These are phyloP conservation scores for Rhagoletis pomonella DNA, from an alignment of 1,140 invertebrate species.

Conservation along the genomic window DNA sequence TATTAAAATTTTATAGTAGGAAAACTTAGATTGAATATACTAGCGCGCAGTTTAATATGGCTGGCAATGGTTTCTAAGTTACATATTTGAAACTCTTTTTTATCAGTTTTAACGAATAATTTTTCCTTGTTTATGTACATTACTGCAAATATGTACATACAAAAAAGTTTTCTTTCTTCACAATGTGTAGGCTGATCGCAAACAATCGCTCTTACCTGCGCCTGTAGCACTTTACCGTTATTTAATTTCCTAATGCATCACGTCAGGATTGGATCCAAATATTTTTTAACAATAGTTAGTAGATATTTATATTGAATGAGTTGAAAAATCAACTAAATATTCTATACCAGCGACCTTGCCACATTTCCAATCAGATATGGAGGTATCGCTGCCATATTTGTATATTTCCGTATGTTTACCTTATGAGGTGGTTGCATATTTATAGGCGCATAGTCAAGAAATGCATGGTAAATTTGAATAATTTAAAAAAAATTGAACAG, in stretches of 20 bases:
- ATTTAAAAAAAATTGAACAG: no score
- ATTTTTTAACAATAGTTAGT: constrained; percentile 18
- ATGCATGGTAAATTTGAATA: no score
- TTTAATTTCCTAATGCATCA: constrained; percentile 38
- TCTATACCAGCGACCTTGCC: neutral
- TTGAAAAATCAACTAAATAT: constrained; percentile 44
- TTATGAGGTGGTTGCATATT: neutral
- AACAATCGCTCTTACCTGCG: constrained; percentile 22
- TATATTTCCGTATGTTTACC: no score
- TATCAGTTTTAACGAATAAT: neutral
- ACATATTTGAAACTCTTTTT: neutral
- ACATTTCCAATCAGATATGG: neutral
- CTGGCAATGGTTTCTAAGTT: neutral
- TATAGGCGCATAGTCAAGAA: neutral
- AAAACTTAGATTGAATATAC: neutral
- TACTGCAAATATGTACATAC: constrained; percentile 1
- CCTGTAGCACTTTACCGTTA: constrained; percentile 13
- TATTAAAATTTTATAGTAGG: neutral
- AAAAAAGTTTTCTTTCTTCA: neutral
- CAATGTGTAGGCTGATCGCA: neutral
- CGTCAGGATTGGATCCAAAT: constrained; percentile 43
- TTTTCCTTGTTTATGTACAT: constrained; percentile 45
- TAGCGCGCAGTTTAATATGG: neutral
- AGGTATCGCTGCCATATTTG: constrained; percentile 10
- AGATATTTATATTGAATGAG: neutral